These are phyloP conservation scores for Notolepis coatsorum DNA, from an alignment of 2,797 vertebrate species.

Conservation along the genomic window DNA sequence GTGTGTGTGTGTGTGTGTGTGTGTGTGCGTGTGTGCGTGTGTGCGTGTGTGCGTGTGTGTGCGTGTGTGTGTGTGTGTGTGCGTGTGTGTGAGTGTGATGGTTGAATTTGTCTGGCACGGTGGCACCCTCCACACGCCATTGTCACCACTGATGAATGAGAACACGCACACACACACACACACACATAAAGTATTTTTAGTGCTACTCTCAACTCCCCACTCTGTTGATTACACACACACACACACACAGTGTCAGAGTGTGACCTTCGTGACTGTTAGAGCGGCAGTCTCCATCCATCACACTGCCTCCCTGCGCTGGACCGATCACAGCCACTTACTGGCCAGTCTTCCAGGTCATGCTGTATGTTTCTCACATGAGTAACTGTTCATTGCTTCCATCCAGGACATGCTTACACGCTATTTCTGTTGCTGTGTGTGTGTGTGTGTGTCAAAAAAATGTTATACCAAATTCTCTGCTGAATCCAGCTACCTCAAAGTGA, in stretches of 20 bases:
- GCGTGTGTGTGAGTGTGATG: constrained; percentile 36
- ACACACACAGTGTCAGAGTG: constrained; percentile 60
- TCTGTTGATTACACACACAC: constrained; percentile 68
- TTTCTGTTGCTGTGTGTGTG: too few species aligned
- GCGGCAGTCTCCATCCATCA: constrained; percentile 74
- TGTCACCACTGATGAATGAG: constrained; percentile 79
- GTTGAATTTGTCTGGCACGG: constrained; percentile 66
- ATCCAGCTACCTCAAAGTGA: too few species aligned
- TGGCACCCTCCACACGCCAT: constrained; percentile 77
- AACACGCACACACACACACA: constrained; percentile 10
- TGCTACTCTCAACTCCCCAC: constrained; percentile 49
- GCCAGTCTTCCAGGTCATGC: constrained; percentile 42
- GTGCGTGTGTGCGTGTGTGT: constrained; percentile 24
- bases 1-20: neutral
- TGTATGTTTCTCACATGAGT: constrained; percentile 36
- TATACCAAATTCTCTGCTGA: too few species aligned
- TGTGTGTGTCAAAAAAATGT: too few species aligned
- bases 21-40: neutral
- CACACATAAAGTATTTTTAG: constrained; percentile 63
- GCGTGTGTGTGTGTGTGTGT: constrained; percentile 28
- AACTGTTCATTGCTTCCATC: constrained; percentile 40
- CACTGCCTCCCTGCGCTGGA: constrained; percentile 59
- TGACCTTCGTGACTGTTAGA: constrained; percentile 77
- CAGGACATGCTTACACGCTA: constrained; percentile 46
- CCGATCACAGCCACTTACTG: constrained; percentile 75